Base-by-base conservation (phyloP, 2,113 vertebrate species). In the Thomomys bottae region DNA sequence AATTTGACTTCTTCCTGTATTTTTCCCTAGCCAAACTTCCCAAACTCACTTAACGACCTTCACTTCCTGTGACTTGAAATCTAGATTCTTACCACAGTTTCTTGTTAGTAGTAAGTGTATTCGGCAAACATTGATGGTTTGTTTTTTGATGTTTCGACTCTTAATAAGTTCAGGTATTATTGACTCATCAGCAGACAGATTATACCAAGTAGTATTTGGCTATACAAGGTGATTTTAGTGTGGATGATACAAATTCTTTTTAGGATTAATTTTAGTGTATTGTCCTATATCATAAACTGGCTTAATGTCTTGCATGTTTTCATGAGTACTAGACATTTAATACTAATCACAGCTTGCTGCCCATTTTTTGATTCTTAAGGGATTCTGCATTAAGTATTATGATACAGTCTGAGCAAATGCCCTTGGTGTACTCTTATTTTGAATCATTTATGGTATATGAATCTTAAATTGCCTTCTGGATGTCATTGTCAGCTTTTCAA, bases 261-360 rank as follows among this genome's bases (percentile, higher is more conserved):
- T 32, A 83, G n/a, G 42, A 54, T 80, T 88, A 87, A 79, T 91
- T 79, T 79, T 78, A 82, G n/a, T 89, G 82, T 36, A 36, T 63
- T 38, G 21, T 73, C 94, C 30, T 76, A 76, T 45, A 26, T 87
- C 38, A 84, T 81, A 81, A 94, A 84, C 54, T 84, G 73, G 21
- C 45, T 78, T 87, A 49, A 73, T 89, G 5, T 70, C 30, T 49
- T 66, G 5, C 32, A 40, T 54, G 24, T 45, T 66, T 84, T 93
- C 42, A 73, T 66, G 70, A 90, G 67, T 94, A 57, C 23, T 18
- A 75, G 75, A 14, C 80, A 71, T 49, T 82, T 81, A 79, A 17
- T 82, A 67, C 63, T 83, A 89, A 67, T 84, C 20, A n/a, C 28
- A 63, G 77, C 8, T 79, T 67, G 66, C 59, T 88, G 77, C 67